A percentile compares a stretch with the other conserved stretches of the same genome.
Evolutionary conservation across 2,797 vertebrate genomes (phyloP).

Genomic region (Rousettus madagascariensis): DNA sequence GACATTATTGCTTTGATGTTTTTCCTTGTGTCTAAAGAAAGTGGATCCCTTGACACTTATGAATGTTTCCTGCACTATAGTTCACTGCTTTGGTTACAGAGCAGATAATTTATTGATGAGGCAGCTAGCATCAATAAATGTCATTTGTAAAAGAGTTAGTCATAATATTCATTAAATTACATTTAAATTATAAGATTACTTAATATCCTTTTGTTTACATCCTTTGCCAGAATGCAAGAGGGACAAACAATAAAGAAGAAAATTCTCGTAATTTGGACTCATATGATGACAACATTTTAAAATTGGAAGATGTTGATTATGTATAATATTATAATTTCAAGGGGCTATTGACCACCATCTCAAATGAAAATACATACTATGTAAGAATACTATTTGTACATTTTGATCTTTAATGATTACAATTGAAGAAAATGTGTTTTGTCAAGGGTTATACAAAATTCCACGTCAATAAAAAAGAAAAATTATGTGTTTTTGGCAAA

Average conservation of each 20-base stretch:
- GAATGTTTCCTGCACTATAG: background rate
- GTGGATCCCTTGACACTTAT: background rate
- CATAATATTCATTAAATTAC: background rate
- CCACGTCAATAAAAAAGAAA: background rate
- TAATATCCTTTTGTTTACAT: background rate
- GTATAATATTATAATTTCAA: background rate
- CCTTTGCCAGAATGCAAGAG: background rate
- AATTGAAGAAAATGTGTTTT: background rate
- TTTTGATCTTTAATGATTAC: background rate
- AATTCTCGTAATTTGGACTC: background rate
- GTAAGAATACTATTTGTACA: background rate
- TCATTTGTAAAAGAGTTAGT: background rate
- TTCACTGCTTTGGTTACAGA: background rate
- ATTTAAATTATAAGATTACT: conserved; percentile 33
- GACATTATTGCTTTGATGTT: background rate
- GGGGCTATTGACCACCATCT: background rate
- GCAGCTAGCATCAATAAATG: background rate
- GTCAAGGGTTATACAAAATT: background rate
- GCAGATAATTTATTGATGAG: background rate
- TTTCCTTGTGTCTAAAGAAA: background rate
- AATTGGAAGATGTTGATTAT: background rate
- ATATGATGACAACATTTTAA: background rate
- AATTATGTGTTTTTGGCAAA: background rate
- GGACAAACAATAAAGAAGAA: background rate
- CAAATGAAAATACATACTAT: background rate